A percentile compares a stretch with the other conserved stretches of the same genome.
phyloP scores from a whole-genome alignment of 1,140 invertebrate genomes.

The Drosophila lini region DNA sequence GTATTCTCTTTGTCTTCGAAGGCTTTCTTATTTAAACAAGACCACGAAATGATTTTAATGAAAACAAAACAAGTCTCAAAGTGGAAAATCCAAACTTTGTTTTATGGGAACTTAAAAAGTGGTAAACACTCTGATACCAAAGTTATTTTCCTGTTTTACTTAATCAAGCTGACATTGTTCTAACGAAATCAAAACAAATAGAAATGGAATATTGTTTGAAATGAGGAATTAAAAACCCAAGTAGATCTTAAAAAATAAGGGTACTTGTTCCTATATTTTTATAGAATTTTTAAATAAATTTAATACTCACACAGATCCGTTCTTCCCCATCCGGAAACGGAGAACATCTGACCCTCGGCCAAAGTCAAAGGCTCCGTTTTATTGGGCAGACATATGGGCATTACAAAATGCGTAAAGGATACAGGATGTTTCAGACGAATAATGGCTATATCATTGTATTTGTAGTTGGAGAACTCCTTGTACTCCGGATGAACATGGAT shows the following conservation, averaged over 20 bases:
- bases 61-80: background rate
- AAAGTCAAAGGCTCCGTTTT: constrained; percentile 84
- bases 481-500: constrained; percentile 84
- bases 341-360: constrained; percentile 85
- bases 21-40: constrained; percentile 1
- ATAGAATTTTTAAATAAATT: background rate
- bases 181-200: background rate
- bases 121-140: background rate
- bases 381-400: constrained; percentile 91
- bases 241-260: background rate
- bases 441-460: constrained; percentile 90
- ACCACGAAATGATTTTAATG: constrained; percentile 2
- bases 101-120: constrained; percentile 7
- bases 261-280: background rate
- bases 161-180: constrained; percentile 3
- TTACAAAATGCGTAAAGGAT: constrained; percentile 89
- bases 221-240: background rate
- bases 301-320: constrained; percentile 86
- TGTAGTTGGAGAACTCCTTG: constrained; percentile 68
- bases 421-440: constrained; percentile 90
- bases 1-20: background rate
- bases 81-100: constrained; percentile 1
- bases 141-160: background rate
- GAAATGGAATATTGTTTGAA: background rate
- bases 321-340: constrained; percentile 93